Evolutionary conservation across 2,888 invertebrate species (phyloP), one percentile per base, ranked within the genome.

Genomic region (Exocentrus adspersus): DNA sequence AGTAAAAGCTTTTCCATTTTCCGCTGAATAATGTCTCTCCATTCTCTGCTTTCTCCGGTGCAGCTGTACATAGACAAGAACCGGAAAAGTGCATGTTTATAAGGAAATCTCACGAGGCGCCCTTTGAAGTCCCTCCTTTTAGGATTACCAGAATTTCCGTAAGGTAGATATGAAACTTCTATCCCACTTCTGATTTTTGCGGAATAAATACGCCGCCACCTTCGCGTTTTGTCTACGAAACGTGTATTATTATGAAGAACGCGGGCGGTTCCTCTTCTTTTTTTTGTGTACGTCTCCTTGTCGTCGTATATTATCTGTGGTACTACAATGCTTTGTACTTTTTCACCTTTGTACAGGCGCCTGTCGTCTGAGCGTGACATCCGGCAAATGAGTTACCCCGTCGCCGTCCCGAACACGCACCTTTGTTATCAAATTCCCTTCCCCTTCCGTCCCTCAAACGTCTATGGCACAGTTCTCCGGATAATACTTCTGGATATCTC

Each of bases 261-360:
- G n/a, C n/a, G n/a, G n/a, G n/a, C n/a, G n/a, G n/a, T n/a, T n/a
- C n/a, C n/a, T n/a, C n/a, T n/a, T n/a, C n/a, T n/a, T n/a, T n/a
- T n/a, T n/a, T n/a, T n/a, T n/a, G n/a, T n/a, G n/a, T n/a, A n/a
- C n/a, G n/a, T n/a, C n/a, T n/a, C n/a, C n/a, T n/a, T n/a, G n/a
- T n/a, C n/a, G n/a, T n/a, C n/a, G n/a, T n/a, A n/a, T n/a, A n/a
- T n/a, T n/a, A n/a, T n/a, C n/a, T n/a, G n/a, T n/a, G n/a, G n/a
- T n/a, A n/a, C n/a, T n/a, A 54, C 54, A 54, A 54, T 54, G 54
- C 54, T 54, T 62, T 45, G 43, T 24, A 51, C 28, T 57, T 20
- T 43, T 20, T 52, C 52, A 20, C 43, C 30, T 51, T 21, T 58
- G 24, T 20, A 12, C 24, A n/a, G 14, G 30, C 21, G 41, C 17